Conservation (phyloP, 2,797 vertebrate genomes). For the Galaxias olidus region DNA sequence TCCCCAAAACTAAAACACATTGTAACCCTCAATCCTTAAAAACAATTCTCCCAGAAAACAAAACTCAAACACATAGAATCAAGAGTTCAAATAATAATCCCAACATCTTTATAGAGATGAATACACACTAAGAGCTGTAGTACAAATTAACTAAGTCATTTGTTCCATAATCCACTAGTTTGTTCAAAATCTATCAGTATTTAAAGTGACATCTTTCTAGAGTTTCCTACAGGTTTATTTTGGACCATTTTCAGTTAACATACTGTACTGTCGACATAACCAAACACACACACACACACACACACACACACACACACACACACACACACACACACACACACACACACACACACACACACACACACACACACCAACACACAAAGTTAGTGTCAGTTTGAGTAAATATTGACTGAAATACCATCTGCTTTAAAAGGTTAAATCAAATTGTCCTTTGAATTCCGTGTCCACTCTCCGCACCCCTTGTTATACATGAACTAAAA, state of each 20-base stretch:
- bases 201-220: no score
- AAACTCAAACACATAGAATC: constrained; percentile 28
- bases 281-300: no score
- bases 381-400: constrained; percentile 25
- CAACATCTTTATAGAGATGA: not conserved
- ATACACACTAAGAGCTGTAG: no score
- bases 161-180: no score
- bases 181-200: no score
- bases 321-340: constrained; percentile 3
- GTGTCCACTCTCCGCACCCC: no score
- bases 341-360: constrained; percentile 6
- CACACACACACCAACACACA: constrained; percentile 19
- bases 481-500: no score
- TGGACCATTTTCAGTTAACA: no score
- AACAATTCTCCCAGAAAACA: constrained; percentile 7
- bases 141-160: no score
- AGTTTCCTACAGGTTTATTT: no score
- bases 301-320: not conserved
- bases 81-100: constrained; percentile 22
- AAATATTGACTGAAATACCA: constrained; percentile 30
- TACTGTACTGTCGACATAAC: no score
- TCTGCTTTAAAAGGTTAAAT: constrained; percentile 53
- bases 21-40: constrained; percentile 27
- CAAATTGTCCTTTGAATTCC: constrained; percentile 9
- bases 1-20: constrained; percentile 59